phyloP scores from a whole-genome alignment of 2,797 vertebrate genomes.

The Borostomias antarcticus region DNA sequence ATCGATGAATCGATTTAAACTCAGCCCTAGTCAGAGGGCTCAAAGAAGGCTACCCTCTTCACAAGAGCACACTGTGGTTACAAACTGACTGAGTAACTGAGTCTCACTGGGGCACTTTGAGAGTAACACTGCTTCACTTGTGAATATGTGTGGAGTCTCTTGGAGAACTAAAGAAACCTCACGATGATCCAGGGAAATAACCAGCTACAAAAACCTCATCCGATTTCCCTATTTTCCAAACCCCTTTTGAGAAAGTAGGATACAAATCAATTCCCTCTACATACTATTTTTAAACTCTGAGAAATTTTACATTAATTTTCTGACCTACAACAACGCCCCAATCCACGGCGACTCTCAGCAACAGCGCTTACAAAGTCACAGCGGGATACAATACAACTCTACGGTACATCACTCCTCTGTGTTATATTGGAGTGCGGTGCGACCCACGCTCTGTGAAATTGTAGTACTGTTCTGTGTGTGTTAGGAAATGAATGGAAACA shows the following conservation, averaged over 20 bases:
- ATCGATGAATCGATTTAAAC: too few relatives aligned
- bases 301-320: conserved; percentile 37
- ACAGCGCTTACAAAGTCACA: neutral
- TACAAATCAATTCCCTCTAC: conserved; percentile 42
- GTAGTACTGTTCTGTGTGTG: conserved; percentile 46
- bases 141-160: conserved; percentile 31
- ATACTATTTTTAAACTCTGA: conserved; percentile 36
- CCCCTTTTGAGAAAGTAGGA: conserved; percentile 50
- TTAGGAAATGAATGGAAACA: conserved; percentile 56
- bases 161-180: conserved; percentile 38
- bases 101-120: neutral
- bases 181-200: conserved; percentile 52
- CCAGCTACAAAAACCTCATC: conserved; percentile 38
- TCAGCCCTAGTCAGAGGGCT: too few relatives aligned
- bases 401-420: neutral
- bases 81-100: neutral
- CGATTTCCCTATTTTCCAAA: conserved; percentile 27
- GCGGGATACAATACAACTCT: neutral
- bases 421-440: neutral
- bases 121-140: conserved; percentile 1
- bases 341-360: conserved; percentile 15
- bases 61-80: neutral
- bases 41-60: neutral
- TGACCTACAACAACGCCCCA: conserved; percentile 38
- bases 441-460: conserved; percentile 44